phyloP scores from a whole-genome alignment of 2,113 vertebrate species.

The Cyanoderma ruficeps region DNA sequence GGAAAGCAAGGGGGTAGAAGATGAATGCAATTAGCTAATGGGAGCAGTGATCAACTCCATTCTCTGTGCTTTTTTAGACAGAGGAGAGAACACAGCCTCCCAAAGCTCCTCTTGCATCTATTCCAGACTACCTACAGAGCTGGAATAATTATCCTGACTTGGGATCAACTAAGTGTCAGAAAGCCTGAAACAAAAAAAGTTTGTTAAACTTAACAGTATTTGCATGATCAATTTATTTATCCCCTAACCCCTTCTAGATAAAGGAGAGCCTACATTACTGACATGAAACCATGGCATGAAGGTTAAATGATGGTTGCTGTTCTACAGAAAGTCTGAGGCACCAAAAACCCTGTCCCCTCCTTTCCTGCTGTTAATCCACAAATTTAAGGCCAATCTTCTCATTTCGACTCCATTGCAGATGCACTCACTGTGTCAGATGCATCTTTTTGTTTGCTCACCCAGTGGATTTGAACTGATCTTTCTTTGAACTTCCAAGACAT shows the following conservation, averaged over 20 bases:
- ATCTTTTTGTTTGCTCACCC: not conserved
- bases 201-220: not conserved
- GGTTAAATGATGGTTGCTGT: not conserved
- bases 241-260: not conserved
- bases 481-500: not conserved
- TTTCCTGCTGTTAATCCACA: not conserved
- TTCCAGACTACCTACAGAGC: slow-evolving; percentile 18
- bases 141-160: not conserved
- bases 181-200: not conserved
- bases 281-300: not conserved
- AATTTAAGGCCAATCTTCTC: not conserved
- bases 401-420: not conserved
- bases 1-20: not conserved
- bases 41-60: not conserved
- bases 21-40: not conserved
- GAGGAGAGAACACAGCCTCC: not conserved
- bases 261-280: not conserved
- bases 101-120: not conserved
- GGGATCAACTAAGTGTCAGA: not conserved
- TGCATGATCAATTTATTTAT: not conserved
- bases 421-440: no score
- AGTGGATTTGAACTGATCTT: not conserved
- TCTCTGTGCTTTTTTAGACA: not conserved
- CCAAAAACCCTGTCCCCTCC: not conserved
- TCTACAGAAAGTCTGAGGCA: not conserved